Evolutionary conservation across 2,888 invertebrate species (phyloP).

Genomic region (Hofmannophila pseudospretella): DNA sequence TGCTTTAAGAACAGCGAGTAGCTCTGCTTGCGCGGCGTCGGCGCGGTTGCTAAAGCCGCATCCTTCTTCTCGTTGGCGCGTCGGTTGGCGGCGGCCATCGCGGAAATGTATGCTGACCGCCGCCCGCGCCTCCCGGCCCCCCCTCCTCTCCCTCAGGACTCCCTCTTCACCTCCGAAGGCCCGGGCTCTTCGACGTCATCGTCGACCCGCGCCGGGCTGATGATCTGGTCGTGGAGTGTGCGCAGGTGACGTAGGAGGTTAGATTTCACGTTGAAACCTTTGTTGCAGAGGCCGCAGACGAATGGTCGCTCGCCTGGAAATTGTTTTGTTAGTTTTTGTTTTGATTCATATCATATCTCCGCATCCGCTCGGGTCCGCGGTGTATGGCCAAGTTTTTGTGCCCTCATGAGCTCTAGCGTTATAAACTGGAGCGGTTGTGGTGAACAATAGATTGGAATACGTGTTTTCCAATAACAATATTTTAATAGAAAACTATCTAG

Average conservation of each 20-base stretch:
- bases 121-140: constrained; percentile 59
- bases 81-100: constrained; percentile 29
- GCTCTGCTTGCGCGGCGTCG: constrained; percentile 56
- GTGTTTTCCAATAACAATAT: too few species aligned
- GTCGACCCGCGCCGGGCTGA: constrained; percentile 44
- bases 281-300: constrained; percentile 85
- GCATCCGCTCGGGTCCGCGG: too few species aligned
- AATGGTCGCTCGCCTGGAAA: constrained; percentile 82
- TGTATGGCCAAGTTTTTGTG: too few species aligned
- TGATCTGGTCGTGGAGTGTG: constrained; percentile 84
- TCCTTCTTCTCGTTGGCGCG: constrained; percentile 28
- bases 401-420: too few species aligned
- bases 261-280: constrained; percentile 88
- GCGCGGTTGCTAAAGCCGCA: constrained; percentile 15
- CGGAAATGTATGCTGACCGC: constrained; percentile 26
- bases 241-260: constrained; percentile 85
- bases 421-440: too few species aligned
- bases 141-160: constrained; percentile 70
- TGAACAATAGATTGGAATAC: too few species aligned
- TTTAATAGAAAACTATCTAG: too few species aligned
- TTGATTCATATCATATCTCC: too few species aligned
- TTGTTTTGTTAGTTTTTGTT: too few species aligned
- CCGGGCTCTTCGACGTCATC: constrained; percentile 23
- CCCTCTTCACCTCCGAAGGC: constrained; percentile 48
- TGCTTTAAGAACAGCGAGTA: constrained; percentile 72